Conservation (phyloP, 2,888 invertebrate genomes). For the Scaeva pyrastri region DNA sequence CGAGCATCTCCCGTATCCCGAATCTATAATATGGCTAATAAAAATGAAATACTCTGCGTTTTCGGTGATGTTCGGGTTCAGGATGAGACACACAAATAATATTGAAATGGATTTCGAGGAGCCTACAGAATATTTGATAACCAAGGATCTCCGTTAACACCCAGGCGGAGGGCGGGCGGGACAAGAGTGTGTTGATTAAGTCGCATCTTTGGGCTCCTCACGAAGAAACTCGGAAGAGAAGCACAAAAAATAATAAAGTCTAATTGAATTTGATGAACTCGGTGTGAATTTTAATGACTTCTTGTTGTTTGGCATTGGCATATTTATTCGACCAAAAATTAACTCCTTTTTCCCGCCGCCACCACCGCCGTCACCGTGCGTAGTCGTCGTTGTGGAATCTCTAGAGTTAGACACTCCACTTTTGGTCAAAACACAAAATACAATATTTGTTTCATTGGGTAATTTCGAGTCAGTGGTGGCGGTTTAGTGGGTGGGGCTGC, state of each 20-base stretch:
- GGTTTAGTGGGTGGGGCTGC: not conserved
- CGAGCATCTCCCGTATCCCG: not conserved
- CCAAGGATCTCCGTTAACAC: slow-evolving; percentile 8
- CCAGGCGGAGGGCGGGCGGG: too few relatives aligned
- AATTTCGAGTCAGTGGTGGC: not conserved
- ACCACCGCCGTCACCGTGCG: too few relatives aligned
- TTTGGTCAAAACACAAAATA: slow-evolving; percentile 32
- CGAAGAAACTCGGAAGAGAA: not conserved
- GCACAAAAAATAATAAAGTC: slow-evolving; percentile 48
- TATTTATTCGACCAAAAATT: slow-evolving; percentile 41
- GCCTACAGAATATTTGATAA: slow-evolving; percentile 42
- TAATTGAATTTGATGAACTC: slow-evolving; percentile 61
- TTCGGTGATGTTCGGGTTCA: not conserved
- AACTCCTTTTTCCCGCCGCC: slow-evolving; percentile 9
- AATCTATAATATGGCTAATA: slow-evolving; percentile 7
- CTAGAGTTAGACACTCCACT: not conserved
- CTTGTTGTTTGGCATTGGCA: slow-evolving; percentile 3
- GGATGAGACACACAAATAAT: slow-evolving; percentile 40
- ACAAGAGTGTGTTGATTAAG: slow-evolving; percentile 18
- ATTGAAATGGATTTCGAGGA: slow-evolving; percentile 49
- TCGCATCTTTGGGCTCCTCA: not conserved
- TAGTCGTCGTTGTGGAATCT: too few relatives aligned
- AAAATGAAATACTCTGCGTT: slow-evolving; percentile 4
- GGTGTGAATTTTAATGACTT: slow-evolving; percentile 60
- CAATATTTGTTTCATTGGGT: slow-evolving; percentile 26